Percentiles rank a stretch among this genome's conserved stretches.
Conservation (phyloP, 2,888 invertebrate genomes). For the Diplolepis rosae region DNA sequence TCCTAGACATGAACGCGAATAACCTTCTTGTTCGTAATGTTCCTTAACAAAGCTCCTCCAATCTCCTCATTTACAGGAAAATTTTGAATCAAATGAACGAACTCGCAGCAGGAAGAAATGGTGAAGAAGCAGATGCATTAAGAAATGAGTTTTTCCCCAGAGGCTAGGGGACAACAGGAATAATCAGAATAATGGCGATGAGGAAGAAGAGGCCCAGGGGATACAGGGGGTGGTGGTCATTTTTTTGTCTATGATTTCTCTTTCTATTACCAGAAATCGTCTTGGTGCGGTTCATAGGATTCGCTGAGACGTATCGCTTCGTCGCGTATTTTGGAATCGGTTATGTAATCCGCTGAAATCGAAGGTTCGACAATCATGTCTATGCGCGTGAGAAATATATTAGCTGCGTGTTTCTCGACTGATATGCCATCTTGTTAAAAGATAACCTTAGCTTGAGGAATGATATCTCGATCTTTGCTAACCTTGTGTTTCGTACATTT, state of each 20-base stretch:
- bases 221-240: no score
- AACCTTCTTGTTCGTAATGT: no score
- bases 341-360: background rate
- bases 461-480: conserved; percentile 29
- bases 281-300: conserved; percentile 51
- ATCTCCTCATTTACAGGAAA: no score
- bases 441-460: conserved; percentile 31
- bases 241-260: conserved; percentile 52
- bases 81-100: no score
- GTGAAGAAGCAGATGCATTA: no score
- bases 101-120: no score
- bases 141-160: no score
- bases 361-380: background rate
- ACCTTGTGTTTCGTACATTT: conserved; percentile 25
- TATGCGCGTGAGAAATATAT: conserved; percentile 22
- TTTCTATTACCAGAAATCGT: conserved; percentile 46
- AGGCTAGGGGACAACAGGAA: no score
- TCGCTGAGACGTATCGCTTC: conserved; percentile 42
- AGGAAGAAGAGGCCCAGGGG: no score
- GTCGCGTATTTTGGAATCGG: conserved; percentile 2
- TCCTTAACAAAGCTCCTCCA: no score
- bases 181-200: no score
- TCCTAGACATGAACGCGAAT: no score
- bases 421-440: conserved; percentile 19
- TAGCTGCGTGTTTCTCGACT: conserved; percentile 17